Evolutionary conservation across 2,113 vertebrate species (phyloP).

Genomic region (Pogonocichla stellata): DNA sequence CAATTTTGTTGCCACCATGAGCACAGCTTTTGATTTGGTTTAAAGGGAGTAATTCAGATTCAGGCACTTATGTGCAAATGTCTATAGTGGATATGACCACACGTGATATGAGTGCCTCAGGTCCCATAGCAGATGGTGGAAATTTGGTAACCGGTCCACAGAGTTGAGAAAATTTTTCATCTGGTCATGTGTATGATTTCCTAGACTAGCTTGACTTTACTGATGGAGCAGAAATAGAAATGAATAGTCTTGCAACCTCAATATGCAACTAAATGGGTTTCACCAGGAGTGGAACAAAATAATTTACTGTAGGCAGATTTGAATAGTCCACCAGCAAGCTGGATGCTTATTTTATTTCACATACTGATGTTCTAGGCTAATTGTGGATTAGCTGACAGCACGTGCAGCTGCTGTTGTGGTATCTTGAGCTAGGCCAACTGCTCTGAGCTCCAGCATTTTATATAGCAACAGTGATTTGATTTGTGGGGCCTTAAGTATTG

Average conservation of each 20-base stretch:
- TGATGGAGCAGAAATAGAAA: not conserved
- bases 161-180: not conserved
- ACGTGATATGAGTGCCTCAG: not conserved
- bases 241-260: not conserved
- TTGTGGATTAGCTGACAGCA: not conserved
- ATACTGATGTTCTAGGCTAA: not conserved
- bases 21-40: not conserved
- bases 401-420: not conserved
- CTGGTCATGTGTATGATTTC: not conserved
- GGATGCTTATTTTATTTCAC: not conserved
- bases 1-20: not conserved
- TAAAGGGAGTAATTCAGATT: not conserved
- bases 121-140: not conserved
- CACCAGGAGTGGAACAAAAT: not conserved
- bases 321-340: accelerated
- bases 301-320: not conserved
- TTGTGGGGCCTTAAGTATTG: not conserved
- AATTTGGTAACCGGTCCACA: not conserved
- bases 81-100: not conserved
- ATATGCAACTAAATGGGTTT: not conserved
- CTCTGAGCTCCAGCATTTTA: not conserved
- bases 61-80: not conserved
- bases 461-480: not conserved
- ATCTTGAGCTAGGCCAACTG: not conserved
- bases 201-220: not conserved